phyloP scores from a whole-genome alignment of 2,888 invertebrate genomes.

The Nesidiocoris tenuis region DNA sequence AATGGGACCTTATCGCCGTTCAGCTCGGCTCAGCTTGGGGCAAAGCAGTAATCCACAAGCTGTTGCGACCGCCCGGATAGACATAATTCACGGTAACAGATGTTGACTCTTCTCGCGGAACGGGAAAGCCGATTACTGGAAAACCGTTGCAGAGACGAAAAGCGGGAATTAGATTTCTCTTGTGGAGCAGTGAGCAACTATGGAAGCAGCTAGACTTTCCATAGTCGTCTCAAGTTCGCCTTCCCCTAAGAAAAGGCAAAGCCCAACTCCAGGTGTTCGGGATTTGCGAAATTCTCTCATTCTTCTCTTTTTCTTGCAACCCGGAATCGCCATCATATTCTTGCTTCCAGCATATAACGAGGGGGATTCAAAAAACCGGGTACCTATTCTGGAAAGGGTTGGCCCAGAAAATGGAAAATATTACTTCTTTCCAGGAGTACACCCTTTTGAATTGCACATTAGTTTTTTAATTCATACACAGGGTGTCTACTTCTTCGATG shows the following conservation, averaged over 20 bases:
- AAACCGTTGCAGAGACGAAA: conserved; percentile 4
- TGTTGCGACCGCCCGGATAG: conserved; percentile 7
- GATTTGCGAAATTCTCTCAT: background rate
- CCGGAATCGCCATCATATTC: no score
- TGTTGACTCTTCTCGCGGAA: conserved; percentile 14
- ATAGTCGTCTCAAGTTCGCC: background rate
- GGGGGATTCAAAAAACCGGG: no score
- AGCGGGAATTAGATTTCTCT: background rate
- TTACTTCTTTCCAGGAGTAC: no score
- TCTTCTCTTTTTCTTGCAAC: background rate
- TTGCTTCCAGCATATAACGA: no score
- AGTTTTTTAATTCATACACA: no score
- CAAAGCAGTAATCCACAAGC: background rate
- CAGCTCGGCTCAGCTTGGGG: background rate
- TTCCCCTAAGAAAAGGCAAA: background rate
- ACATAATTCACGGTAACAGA: conserved; percentile 23
- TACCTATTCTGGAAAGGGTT: no score
- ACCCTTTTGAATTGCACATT: no score
- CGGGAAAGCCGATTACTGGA: conserved; percentile 23
- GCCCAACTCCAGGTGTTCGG: background rate
- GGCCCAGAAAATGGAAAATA: no score
- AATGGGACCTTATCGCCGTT: background rate
- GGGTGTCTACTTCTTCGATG: no score
- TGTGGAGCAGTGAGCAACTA: background rate
- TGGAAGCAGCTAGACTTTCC: no score